Conservation (phyloP, 2,797 vertebrate species). For the Triplophysa yarkandensis region DNA sequence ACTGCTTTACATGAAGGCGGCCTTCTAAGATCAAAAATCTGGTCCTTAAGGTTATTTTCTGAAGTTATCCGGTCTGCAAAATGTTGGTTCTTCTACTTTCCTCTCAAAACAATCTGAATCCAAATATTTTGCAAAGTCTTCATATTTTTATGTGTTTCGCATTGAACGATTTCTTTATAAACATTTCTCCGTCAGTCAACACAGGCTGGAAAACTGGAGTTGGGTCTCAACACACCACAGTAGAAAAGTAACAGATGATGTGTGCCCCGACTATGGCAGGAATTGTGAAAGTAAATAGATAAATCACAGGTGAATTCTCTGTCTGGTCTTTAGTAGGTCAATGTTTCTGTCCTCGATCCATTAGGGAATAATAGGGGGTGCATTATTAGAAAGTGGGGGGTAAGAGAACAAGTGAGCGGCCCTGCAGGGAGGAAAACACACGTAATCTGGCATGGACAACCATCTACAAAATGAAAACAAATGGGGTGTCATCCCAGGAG, state of each 20-base stretch:
- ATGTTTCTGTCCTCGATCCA: constrained; percentile 63
- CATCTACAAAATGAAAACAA: constrained; percentile 79
- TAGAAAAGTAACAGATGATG: constrained; percentile 51
- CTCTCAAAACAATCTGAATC: neutral
- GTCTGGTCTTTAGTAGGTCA: constrained; percentile 72
- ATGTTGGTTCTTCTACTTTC: neutral
- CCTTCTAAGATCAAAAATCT: neutral
- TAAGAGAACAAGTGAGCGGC: constrained; percentile 57
- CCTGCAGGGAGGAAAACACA: constrained; percentile 51
- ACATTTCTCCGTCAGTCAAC: neutral
- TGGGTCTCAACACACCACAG: constrained; percentile 28
- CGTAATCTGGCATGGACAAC: constrained; percentile 64
- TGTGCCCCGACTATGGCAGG: constrained; percentile 50
- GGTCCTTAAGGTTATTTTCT: neutral
- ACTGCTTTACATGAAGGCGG: constrained; percentile 9
- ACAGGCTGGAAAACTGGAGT: constrained; percentile 7
- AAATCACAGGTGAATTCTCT: constrained; percentile 68
- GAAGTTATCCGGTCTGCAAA: neutral
- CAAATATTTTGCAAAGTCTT: neutral
- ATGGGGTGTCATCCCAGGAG: constrained; percentile 71
- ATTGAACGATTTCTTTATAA: too few relatives aligned
- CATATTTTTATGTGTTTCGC: neutral
- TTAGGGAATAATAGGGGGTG: constrained; percentile 68
- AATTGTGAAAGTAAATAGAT: constrained; percentile 61
- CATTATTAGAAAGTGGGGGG: constrained; percentile 56